Base-by-base conservation (phyloP, 2,888 invertebrate genomes). In the Drosophila anomelani region DNA sequence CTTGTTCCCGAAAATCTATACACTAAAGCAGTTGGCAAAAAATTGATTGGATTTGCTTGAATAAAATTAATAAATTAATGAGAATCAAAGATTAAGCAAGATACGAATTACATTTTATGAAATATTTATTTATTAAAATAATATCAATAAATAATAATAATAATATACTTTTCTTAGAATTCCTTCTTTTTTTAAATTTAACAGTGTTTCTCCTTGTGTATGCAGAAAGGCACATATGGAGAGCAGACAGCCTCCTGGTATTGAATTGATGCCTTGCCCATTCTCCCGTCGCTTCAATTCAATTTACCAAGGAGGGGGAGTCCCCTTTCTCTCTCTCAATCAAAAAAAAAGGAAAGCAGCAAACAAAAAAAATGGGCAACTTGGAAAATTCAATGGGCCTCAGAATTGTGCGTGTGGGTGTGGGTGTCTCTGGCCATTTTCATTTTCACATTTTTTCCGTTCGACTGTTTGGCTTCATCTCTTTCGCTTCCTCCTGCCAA, bases 391-490 rank as follows among this genome's bases (percentile, higher is more conserved):
- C 70, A 62, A 70, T 72, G 67, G 63, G 71, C 66, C 77, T 69
- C 58, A 70, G 69, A 81, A 84, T 59, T 44, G 47, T 46, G 46
- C 26, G 26, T 68, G 54, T 74, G 53, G 55, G 58, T 63, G 70
- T 67, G 53, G 56, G 56, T 63, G 70, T 68, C 41, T 62, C 29
- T 68, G 67, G 36, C 47, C 57, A 57, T 58, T 64, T 67, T 74
- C 49, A 36, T 67, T 53, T 60, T 59, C 56, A 47, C 67, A 68
- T 60, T 63, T 61, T 66, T 38, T 56, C 46, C 36, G n/a, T 26
- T 29, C 23, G 58, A 20, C 66, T 53, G 56, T 67, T 73, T 72
- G 85, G 83, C 81, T 85, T 87, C 85, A 20, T 3, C 41, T 17
- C 41, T n/a, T n/a, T 20, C 36, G 1, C 13, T 6, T 81, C 78